Conservation (phyloP, 2,113 vertebrate species). For the Phyllopteryx taeniolatus region DNA sequence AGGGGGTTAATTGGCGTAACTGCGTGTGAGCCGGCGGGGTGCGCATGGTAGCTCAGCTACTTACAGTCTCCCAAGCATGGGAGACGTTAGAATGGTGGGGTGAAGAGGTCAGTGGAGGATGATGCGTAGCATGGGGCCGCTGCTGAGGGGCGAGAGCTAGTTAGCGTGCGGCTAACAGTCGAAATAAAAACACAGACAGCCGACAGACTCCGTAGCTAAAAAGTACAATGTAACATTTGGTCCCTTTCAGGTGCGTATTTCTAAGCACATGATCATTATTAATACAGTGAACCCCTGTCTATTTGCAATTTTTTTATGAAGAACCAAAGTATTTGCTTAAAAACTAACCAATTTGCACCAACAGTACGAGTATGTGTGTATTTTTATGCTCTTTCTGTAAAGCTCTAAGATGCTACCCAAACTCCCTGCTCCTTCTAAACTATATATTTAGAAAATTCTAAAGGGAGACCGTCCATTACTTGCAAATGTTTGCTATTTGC, state of each 20-base stretch:
- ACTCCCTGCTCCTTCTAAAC: too few species aligned
- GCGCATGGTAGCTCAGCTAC: constrained; percentile 60
- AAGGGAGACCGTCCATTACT: too few species aligned
- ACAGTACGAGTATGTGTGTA: too few species aligned
- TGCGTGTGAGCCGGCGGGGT: constrained; percentile 10
- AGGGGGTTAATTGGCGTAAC: constrained; percentile 25
- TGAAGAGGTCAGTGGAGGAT: constrained; percentile 74
- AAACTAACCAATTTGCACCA: not conserved
- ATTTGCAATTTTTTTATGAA: not conserved
- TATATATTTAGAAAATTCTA: too few species aligned
- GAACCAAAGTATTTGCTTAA: not conserved
- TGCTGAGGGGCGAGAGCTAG: constrained; percentile 68
- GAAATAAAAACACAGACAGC: constrained; percentile 5
- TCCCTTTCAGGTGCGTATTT: not conserved
- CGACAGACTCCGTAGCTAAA: not conserved
- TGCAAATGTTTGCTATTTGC: not conserved
- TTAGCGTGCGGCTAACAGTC: constrained; percentile 39
- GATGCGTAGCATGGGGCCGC: constrained; percentile 74
- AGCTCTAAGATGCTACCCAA: too few species aligned
- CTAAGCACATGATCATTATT: not conserved
- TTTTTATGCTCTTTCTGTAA: too few species aligned
- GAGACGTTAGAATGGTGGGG: constrained; percentile 60
- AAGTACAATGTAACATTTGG: not conserved
- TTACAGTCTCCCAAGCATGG: constrained; percentile 75
- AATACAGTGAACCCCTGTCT: not conserved